Evolutionary conservation across 2,888 invertebrate species (phyloP).

Genomic region (Mimas tiliae): DNA sequence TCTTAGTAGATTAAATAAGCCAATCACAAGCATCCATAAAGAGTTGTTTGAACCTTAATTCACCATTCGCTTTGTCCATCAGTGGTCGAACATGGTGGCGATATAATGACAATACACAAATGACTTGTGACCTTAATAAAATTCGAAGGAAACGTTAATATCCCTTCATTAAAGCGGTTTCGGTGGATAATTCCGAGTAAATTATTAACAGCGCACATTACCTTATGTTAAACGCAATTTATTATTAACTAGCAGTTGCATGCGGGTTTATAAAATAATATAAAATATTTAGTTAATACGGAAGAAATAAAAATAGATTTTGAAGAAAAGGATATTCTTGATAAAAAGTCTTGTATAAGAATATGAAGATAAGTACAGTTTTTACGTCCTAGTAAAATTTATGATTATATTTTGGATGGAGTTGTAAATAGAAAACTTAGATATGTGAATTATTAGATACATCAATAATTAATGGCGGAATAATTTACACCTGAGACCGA

Average conservation of each 20-base stretch:
- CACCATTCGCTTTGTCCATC: conserved; percentile 1
- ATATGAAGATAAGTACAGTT: too few species aligned
- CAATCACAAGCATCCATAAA: neutral
- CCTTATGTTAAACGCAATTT: conserved; percentile 19
- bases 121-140: conserved; percentile 23
- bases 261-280: neutral
- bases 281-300: neutral
- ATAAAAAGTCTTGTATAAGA: too few species aligned
- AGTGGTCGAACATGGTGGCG: conserved; percentile 3
- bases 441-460: too few species aligned
- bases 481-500: too few species aligned
- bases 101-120: conserved; percentile 19
- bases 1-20: neutral
- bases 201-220: conserved; percentile 5
- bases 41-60: neutral
- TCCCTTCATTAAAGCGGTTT: conserved; percentile 12
- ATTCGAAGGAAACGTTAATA: conserved; percentile 17
- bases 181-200: conserved; percentile 13
- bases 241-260: neutral
- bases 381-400: too few species aligned
- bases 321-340: neutral
- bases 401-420: too few species aligned
- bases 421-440: too few species aligned
- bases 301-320: neutral
- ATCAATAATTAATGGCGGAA: too few species aligned